Evolutionary conservation across 2,113 vertebrate species (phyloP).

Genomic region (Sisor rabdophorus): DNA sequence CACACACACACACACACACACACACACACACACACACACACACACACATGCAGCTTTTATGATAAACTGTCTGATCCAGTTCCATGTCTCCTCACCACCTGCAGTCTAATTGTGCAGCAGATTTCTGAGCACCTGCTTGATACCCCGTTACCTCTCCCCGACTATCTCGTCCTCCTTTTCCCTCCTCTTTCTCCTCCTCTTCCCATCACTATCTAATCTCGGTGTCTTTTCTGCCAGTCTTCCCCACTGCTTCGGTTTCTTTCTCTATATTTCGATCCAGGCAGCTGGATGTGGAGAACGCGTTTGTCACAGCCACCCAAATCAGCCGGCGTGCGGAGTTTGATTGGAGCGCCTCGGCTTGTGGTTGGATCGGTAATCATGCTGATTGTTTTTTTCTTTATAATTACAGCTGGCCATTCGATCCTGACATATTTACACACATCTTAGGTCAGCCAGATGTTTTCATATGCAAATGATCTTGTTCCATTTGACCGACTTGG

Average conservation of each 20-base stretch:
- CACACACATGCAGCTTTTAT: slow-evolving; percentile 10
- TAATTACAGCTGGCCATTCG: neutral
- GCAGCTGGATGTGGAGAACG: neutral
- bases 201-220: neutral
- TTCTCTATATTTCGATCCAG: neutral
- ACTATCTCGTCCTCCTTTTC: too few relatives aligned
- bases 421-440: neutral
- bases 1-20: slow-evolving; percentile 20
- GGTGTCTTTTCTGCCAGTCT: neutral
- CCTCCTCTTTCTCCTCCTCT: neutral
- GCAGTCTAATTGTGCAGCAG: slow-evolving; percentile 10
- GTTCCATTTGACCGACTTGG: neutral
- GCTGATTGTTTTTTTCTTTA: neutral
- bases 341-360: neutral
- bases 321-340: neutral
- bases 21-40: slow-evolving; percentile 34
- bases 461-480: neutral
- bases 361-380: neutral
- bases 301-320: neutral
- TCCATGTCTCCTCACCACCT: slow-evolving; percentile 24
- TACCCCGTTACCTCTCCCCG: neutral
- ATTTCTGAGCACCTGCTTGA: slow-evolving; percentile 6
- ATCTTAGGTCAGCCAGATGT: neutral
- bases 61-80: slow-evolving; percentile 33
- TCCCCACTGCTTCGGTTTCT: neutral